Evolutionary conservation across 92 coral and sea anemone species (phyloP).

Genomic region (Epizoanthus fatuus): DNA sequence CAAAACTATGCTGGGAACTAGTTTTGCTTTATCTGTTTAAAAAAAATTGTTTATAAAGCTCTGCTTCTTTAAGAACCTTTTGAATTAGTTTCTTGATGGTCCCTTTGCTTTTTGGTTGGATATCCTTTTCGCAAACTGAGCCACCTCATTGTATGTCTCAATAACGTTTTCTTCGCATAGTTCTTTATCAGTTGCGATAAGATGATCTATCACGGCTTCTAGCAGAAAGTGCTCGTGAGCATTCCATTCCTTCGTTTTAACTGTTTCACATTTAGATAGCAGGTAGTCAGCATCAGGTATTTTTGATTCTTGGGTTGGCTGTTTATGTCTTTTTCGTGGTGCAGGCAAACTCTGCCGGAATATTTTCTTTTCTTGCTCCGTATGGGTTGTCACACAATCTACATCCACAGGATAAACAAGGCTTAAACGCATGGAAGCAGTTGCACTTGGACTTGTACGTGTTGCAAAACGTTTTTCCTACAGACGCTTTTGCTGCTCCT

Average conservation of each 20-base stretch:
- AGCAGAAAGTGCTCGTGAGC: slow-evolving; percentile 26
- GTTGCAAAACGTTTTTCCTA: slow-evolving; percentile 53
- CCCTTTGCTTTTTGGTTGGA: slow-evolving; percentile 33
- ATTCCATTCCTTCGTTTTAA: slow-evolving; percentile 23
- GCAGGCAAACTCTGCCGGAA: slow-evolving; percentile 31
- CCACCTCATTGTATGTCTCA: slow-evolving; percentile 22
- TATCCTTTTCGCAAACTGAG: slow-evolving; percentile 26
- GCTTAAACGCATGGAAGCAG: slow-evolving; percentile 36
- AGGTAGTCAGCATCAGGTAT: slow-evolving; percentile 26
- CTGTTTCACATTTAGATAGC: background rate
- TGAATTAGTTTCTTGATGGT: slow-evolving; percentile 30
- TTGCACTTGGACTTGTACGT: slow-evolving; percentile 45
- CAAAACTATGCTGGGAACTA: slow-evolving; percentile 15
- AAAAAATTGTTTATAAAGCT: slow-evolving; percentile 35
- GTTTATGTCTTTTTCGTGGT: slow-evolving; percentile 53
- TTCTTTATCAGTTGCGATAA: slow-evolving; percentile 30
- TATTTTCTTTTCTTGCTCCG: slow-evolving; percentile 33
- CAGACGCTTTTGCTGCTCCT: slow-evolving; percentile 39
- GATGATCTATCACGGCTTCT: slow-evolving; percentile 5
- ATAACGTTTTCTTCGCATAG: slow-evolving; percentile 27
- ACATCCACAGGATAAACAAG: slow-evolving; percentile 40
- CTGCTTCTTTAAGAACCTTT: slow-evolving; percentile 28
- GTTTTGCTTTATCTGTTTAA: slow-evolving; percentile 30
- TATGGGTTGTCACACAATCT: slow-evolving; percentile 47
- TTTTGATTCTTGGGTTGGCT: slow-evolving; percentile 30